Evolutionary conservation across 2,888 invertebrate genomes (phyloP), one percentile per base, ranked within the genome.

Genomic region (Ernsta delagoae): DNA sequence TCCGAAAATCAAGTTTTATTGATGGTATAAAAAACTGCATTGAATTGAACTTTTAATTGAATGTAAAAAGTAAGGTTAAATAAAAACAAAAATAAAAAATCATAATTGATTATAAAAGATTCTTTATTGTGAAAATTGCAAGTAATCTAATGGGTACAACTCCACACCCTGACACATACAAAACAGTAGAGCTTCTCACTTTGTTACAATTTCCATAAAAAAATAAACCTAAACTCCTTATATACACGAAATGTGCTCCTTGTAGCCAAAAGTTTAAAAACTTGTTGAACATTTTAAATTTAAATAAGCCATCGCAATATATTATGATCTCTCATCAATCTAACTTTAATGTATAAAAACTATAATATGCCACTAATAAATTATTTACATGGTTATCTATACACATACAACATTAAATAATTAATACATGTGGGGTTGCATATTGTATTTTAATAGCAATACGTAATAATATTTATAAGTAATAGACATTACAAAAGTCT

Each of bases 321-420:
- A 70, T 70, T 73, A 77, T 75, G 73, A 76, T 79, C 76, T 76
- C 48, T 48, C 48, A 71, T 77, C 77, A 76, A 77, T 66, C 74
- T 83, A 86, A 83, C 78, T 78, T 80, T 77, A 80, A 79, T 83
- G 83, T 89, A 89, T 81, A 89, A 89, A 89, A 84, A 70, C 74
- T 77, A 70, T 83, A 83, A 84, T 78, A 80, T 81, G 79, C 76
- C 71, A 78, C 81, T 84, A 79, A 78, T 77, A 80, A 79, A 78
- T 90, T 90, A 88, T 88, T 87, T 87, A 88, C 91, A 89, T 85
- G 83, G 83, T 83, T 87, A 90, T 86, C 90, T 81, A 84, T 86
- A 90, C 81, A 84, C 73, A 81, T 74, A 75, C 71, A 75, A 73
- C 73, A 76, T 82, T 85, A 83, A 80, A 83, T 77, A 80, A 75